Percentiles rank a stretch among this genome's conserved stretches.
Conservation (phyloP, 2,113 vertebrate species). For the Salvelinus sp. region DNA sequence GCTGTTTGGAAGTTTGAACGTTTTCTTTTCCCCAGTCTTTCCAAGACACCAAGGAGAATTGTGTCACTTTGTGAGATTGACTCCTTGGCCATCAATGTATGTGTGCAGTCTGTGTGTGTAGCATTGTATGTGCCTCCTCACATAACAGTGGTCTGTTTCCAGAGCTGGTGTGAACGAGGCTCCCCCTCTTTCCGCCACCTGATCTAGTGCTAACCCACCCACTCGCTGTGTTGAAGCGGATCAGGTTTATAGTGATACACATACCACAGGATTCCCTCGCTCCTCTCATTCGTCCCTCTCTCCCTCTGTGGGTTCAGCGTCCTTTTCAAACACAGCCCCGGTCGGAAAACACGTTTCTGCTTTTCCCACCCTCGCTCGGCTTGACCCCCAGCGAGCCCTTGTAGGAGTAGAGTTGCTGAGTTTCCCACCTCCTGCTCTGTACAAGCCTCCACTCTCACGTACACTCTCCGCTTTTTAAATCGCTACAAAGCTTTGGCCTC, state of each 20-base stretch:
- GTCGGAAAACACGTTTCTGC: neutral
- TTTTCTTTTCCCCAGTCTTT: neutral
- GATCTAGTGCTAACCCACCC: slow-evolving; percentile 2
- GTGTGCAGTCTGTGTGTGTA: neutral
- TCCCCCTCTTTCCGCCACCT: neutral
- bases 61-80: neutral
- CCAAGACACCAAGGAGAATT: neutral
- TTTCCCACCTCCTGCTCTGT: neutral
- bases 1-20: neutral
- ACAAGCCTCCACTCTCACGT: neutral
- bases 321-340: neutral
- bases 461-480: neutral
- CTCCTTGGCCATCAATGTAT: neutral
- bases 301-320: neutral
- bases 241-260: neutral
- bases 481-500: slow-evolving; percentile 25
- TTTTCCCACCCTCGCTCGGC: neutral
- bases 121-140: neutral
- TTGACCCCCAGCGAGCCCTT: neutral
- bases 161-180: neutral
- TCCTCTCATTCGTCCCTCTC: neutral
- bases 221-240: neutral
- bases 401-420: neutral
- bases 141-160: neutral
- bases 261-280: neutral